phyloP scores from a whole-genome alignment of 2,888 invertebrate genomes.

The Escarpia spicata region DNA sequence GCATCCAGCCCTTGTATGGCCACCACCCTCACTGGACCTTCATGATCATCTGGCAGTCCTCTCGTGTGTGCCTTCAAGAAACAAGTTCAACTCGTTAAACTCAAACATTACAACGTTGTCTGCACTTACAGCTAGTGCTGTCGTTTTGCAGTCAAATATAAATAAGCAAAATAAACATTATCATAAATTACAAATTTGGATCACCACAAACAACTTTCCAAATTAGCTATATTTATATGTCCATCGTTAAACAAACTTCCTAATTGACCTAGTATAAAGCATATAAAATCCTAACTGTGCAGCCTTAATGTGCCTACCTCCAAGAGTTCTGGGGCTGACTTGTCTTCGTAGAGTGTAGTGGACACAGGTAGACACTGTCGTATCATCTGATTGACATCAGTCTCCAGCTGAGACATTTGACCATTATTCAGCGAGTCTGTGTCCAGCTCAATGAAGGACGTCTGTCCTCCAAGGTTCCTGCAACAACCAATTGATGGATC shows the following conservation, averaged over 20 bases:
- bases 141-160: background rate
- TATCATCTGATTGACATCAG: conserved; percentile 76
- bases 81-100: conserved; percentile 8
- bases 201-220: background rate
- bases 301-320: conserved; percentile 50
- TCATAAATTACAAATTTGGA: background rate
- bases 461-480: conserved; percentile 80
- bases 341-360: conserved; percentile 73
- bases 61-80: conserved; percentile 72
- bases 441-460: conserved; percentile 77
- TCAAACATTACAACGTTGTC: background rate
- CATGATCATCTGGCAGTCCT: conserved; percentile 83
- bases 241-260: too few species aligned
- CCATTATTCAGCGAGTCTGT: conserved; percentile 56
- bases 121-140: background rate
- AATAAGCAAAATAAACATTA: too few species aligned
- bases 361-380: conserved; percentile 73
- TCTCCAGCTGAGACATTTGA: conserved; percentile 69
- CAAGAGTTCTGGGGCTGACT: conserved; percentile 72
- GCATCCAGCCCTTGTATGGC: conserved; percentile 80
- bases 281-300: background rate
- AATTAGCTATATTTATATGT: background rate
- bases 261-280: too few species aligned
- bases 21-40: conserved; percentile 80
- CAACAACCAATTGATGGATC: conserved; percentile 23